Conservation (phyloP, 1,140 invertebrate species). For the Ips typographus region DNA sequence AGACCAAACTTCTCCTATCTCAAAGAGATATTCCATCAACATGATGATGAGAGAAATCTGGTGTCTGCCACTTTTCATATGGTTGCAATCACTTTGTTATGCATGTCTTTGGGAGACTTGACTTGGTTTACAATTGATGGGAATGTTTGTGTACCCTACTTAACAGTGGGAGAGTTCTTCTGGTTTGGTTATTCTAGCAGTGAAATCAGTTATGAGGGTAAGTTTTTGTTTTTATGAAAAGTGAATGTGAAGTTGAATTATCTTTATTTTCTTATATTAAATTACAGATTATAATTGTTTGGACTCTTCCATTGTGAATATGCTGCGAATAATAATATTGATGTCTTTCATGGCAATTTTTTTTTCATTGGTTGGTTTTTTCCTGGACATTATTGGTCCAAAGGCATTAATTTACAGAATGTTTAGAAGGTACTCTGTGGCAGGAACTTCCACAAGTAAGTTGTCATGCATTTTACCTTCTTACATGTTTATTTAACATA, state of each 20-base stretch:
- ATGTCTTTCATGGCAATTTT: conserved; percentile 50
- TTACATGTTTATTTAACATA: conserved; percentile 9
- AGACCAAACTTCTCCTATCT: conserved; percentile 1
- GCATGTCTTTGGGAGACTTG: conserved; percentile 49
- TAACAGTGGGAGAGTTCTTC: conserved; percentile 50
- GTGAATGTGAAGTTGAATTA: background rate
- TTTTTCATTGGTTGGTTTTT: conserved; percentile 48
- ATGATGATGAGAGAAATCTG: conserved; percentile 49
- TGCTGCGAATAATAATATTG: conserved; percentile 50
- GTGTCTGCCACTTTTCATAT: conserved; percentile 50
- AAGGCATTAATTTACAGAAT: conserved; percentile 45
- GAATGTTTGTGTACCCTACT: conserved; percentile 45
- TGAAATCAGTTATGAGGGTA: conserved; percentile 41
- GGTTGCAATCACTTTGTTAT: conserved; percentile 48
- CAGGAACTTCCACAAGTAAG: conserved; percentile 47
- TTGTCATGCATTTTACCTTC: background rate
- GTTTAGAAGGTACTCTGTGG: conserved; percentile 46
- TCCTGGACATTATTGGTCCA: conserved; percentile 47
- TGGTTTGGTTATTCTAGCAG: conserved; percentile 48
- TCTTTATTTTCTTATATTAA: conserved; percentile 13
- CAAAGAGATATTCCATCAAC: conserved; percentile 38
- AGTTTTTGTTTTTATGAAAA: background rate
- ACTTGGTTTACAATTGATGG: conserved; percentile 49
- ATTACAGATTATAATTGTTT: conserved; percentile 48
- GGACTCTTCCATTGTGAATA: conserved; percentile 47